Evolutionary conservation across 2,888 invertebrate genomes (phyloP).

Genomic region (Onthophagus sagittarius): DNA sequence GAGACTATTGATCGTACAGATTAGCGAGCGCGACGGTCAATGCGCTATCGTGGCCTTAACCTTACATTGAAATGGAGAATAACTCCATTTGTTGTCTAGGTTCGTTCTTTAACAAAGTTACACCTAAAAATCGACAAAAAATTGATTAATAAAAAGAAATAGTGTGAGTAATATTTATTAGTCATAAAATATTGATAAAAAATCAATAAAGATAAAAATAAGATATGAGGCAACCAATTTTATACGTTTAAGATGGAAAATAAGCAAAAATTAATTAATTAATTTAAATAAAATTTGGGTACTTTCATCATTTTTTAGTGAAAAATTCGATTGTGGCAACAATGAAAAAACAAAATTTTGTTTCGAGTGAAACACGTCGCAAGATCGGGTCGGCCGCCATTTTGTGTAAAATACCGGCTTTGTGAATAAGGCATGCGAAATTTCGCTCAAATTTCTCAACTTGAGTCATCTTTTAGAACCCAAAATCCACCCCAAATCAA

Average conservation of each 20-base stretch:
- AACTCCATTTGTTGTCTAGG: background rate
- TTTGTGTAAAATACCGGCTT: slow-evolving; percentile 41
- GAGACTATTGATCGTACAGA: slow-evolving; percentile 8
- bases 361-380: slow-evolving; percentile 39
- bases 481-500: background rate
- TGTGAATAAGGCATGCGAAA: slow-evolving; percentile 22
- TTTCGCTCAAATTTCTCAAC: slow-evolving; percentile 1
- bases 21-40: slow-evolving; percentile 5
- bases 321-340: background rate
- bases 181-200: background rate
- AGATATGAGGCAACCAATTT: too few species aligned
- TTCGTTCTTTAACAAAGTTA: background rate
- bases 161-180: background rate
- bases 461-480: background rate
- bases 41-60: slow-evolving; percentile 3
- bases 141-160: background rate
- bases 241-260: too few species aligned
- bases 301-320: background rate
- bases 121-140: too few species aligned
- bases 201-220: too few species aligned
- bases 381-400: slow-evolving; percentile 39
- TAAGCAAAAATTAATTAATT: too few species aligned
- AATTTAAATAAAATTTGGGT: background rate
- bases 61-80: background rate
- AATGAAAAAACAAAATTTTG: slow-evolving; percentile 23